Percentiles rank a stretch among this genome's conserved stretches.
Conservation (phyloP, 1,140 invertebrate species). For the Macrobrachium rosenbergii region DNA sequence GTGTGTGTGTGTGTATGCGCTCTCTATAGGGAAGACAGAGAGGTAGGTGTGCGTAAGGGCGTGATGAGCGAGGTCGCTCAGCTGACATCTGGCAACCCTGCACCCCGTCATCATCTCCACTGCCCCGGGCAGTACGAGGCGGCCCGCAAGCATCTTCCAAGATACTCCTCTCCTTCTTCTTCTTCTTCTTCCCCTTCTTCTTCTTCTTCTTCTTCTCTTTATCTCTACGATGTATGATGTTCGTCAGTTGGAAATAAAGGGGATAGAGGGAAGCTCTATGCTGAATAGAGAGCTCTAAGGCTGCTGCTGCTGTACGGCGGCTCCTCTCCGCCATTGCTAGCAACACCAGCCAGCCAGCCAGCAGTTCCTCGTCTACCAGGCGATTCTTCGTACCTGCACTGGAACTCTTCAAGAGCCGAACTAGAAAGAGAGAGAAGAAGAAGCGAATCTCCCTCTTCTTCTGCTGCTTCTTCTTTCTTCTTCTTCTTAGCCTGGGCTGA, state of each 20-base stretch:
- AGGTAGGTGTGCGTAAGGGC: not conserved
- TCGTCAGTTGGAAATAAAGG: not conserved
- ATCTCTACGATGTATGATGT: not conserved
- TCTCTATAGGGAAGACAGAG: not conserved
- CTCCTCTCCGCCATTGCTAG: not conserved
- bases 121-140: constrained; percentile 42
- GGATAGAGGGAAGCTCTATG: not conserved
- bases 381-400: too few relatives aligned
- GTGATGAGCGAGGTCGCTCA: not conserved
- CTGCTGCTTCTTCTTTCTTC: too few relatives aligned
- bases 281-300: constrained; percentile 3
- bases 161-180: constrained; percentile 3
- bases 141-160: constrained; percentile 41
- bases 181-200: not conserved
- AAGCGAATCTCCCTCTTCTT: too few relatives aligned
- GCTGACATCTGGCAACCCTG: constrained; percentile 49
- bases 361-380: too few relatives aligned
- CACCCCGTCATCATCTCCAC: constrained; percentile 23
- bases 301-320: constrained; percentile 10
- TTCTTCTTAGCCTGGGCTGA: too few relatives aligned
- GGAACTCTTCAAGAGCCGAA: too few relatives aligned
- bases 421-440: too few relatives aligned
- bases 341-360: not conserved
- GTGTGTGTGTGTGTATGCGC: constrained; percentile 29
- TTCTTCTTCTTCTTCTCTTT: not conserved